These are phyloP conservation scores for Anomalospiza imberbis DNA, from an alignment of 2,797 vertebrate genomes.

Conservation along the genomic window DNA sequence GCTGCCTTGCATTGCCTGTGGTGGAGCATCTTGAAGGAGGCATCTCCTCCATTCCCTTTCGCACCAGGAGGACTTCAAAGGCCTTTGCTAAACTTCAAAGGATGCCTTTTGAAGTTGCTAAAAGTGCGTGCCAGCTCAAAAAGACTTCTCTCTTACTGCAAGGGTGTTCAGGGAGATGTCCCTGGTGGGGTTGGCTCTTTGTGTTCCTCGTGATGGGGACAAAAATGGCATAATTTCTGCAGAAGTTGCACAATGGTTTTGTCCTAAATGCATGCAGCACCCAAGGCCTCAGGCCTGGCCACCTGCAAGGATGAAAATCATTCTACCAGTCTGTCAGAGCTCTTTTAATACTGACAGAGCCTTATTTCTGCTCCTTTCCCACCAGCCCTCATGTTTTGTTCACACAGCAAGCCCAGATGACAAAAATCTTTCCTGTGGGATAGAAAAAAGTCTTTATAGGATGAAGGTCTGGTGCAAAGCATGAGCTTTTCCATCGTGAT, in stretches of 20 bases:
- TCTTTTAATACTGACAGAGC: neutral
- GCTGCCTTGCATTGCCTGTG: neutral
- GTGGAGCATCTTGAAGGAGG: neutral
- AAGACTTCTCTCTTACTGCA: neutral
- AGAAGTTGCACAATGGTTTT: neutral
- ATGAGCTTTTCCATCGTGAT: rapidly evolving
- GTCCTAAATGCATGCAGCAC: neutral
- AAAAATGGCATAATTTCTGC: neutral
- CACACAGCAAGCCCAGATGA: neutral
- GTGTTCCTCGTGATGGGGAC: neutral
- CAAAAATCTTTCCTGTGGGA: neutral
- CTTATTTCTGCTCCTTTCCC: neutral
- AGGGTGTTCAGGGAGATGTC: neutral
- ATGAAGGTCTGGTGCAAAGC: neutral
- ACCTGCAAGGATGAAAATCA: neutral
- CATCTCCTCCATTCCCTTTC: neutral
- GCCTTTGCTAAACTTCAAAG: slow-evolving; percentile 20
- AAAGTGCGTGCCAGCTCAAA: neutral
- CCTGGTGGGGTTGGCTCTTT: neutral
- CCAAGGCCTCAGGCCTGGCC: neutral
- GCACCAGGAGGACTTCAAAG: neutral
- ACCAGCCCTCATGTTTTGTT: neutral
- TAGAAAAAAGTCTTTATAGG: neutral
- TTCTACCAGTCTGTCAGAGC: neutral
- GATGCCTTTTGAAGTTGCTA: slow-evolving; percentile 31